Evolutionary conservation across 2,113 vertebrate species (phyloP).

Genomic region (Polypterus bichir): DNA sequence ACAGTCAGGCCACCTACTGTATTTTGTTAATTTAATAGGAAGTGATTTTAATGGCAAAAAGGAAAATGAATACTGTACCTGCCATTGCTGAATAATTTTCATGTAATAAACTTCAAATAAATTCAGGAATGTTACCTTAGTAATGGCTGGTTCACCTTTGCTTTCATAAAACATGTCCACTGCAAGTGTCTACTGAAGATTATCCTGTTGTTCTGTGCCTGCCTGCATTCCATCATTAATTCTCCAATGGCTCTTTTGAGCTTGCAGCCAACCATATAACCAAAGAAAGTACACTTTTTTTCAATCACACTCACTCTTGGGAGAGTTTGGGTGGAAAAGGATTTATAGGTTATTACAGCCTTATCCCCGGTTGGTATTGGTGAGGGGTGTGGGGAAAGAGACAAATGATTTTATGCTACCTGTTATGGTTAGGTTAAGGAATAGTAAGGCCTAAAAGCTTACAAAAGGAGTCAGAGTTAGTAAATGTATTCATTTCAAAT

Average conservation of each 20-base stretch:
- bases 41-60: too few relatives aligned
- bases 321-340: not conserved
- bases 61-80: too few relatives aligned
- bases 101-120: too few relatives aligned
- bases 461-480: too few relatives aligned
- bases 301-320: not conserved
- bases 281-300: not conserved
- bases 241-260: not conserved
- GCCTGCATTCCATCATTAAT: not conserved
- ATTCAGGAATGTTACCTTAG: not conserved
- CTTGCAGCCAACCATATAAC: not conserved
- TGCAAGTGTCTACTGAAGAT: not conserved
- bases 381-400: not conserved
- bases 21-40: too few relatives aligned
- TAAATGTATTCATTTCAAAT: too few relatives aligned
- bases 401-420: not conserved
- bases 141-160: not conserved
- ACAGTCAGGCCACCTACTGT: too few relatives aligned
- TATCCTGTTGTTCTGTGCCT: not conserved
- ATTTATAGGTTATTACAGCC: not conserved
- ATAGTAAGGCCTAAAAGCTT: too few relatives aligned
- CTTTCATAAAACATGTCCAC: not conserved
- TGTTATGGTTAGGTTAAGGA: not conserved
- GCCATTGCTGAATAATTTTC: too few relatives aligned
- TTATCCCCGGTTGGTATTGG: constrained; percentile 2